phyloP scores from a whole-genome alignment of 2,797 vertebrate genomes.

The Hafferia zeledoni region DNA sequence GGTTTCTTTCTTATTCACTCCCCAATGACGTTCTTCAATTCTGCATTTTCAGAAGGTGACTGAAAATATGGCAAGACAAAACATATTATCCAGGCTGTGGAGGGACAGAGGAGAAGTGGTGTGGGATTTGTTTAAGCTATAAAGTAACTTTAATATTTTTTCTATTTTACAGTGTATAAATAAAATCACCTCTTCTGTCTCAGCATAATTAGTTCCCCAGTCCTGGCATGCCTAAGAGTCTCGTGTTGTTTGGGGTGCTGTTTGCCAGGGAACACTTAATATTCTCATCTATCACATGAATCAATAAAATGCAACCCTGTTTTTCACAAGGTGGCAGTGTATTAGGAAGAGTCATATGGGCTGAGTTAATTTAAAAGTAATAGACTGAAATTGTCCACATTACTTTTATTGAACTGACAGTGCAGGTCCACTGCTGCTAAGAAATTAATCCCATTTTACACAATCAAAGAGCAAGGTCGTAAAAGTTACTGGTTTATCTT shows the following conservation, averaged over 20 bases:
- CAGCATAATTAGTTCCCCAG: slow-evolving; percentile 51
- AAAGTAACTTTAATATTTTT: slow-evolving; percentile 5
- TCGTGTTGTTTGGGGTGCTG: slow-evolving; percentile 45
- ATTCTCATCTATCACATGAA: slow-evolving; percentile 74
- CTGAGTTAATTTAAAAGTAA: slow-evolving; percentile 79
- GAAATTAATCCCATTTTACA: slow-evolving; percentile 37
- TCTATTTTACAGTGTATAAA: neutral
- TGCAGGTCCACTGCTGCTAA: slow-evolving; percentile 6
- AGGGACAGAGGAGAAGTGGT: neutral
- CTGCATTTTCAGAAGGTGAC: neutral
- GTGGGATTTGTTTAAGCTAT: neutral
- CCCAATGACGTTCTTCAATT: neutral
- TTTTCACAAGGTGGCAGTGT: slow-evolving; percentile 66
- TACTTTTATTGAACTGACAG: slow-evolving; percentile 68
- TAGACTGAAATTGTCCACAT: slow-evolving; percentile 73
- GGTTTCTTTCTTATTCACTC: neutral
- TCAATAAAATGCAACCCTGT: slow-evolving; percentile 58
- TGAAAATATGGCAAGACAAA: neutral
- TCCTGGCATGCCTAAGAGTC: slow-evolving; percentile 14
- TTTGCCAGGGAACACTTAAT: slow-evolving; percentile 60
- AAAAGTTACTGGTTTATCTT: slow-evolving; percentile 36
- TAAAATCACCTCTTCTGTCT: slow-evolving; percentile 26
- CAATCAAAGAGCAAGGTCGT: slow-evolving; percentile 4
- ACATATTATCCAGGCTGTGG: neutral
- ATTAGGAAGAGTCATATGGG: slow-evolving; percentile 62